Percentiles rank a stretch among this genome's conserved stretches.
Conservation (phyloP, 1,140 invertebrate species). For the Bombus cullumanus region DNA sequence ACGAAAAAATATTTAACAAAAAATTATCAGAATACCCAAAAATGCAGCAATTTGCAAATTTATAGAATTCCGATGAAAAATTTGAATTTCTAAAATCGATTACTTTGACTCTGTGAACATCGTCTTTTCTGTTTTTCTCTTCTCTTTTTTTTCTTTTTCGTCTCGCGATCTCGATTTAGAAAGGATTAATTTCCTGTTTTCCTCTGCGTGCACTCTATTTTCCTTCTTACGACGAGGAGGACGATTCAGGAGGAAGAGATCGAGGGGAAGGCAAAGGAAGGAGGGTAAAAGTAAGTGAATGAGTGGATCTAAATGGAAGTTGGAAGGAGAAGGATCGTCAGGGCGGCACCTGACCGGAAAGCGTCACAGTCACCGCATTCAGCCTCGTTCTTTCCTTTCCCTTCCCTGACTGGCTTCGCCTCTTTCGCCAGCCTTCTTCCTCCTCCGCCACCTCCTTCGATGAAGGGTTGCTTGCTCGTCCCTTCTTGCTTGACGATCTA, state of each 20-base stretch:
- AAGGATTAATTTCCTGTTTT: constrained; percentile 52
- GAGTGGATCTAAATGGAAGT: constrained; percentile 69
- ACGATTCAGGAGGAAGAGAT: constrained; percentile 42
- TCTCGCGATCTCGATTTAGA: constrained; percentile 24
- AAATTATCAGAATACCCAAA: no score
- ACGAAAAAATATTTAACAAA: no score
- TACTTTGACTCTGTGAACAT: background rate
- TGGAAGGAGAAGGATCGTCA: constrained; percentile 75
- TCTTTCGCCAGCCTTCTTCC: constrained; percentile 48
- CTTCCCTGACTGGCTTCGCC: constrained; percentile 58
- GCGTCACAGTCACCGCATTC: constrained; percentile 80
- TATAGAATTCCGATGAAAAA: background rate
- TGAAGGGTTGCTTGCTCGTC: constrained; percentile 57
- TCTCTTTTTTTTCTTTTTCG: background rate
- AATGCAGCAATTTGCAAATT: background rate
- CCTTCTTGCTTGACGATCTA: constrained; percentile 18
- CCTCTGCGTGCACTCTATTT: background rate
- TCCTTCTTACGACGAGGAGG: constrained; percentile 24
- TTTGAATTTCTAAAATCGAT: background rate
- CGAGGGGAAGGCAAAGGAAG: background rate
- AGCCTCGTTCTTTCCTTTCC: constrained; percentile 76
- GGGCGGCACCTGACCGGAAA: constrained; percentile 81
- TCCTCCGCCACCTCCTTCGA: constrained; percentile 42
- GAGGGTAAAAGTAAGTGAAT: constrained; percentile 64
- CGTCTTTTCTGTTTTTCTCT: background rate